A percentile compares a stretch with the other conserved stretches of the same genome.
Conservation (phyloP, 1,140 invertebrate species). For the Wiebesia pumilae region DNA sequence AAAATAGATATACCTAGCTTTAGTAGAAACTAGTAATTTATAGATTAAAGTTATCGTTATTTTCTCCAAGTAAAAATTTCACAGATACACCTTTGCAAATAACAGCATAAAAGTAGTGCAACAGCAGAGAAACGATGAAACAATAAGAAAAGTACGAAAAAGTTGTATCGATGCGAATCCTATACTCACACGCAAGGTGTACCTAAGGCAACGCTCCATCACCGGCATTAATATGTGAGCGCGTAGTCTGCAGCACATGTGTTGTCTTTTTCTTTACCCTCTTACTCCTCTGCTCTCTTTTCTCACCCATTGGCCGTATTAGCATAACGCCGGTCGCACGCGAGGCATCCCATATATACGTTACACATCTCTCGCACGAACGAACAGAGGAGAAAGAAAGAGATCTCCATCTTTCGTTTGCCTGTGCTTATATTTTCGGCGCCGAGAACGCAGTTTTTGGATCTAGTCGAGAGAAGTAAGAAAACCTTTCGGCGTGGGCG, state of each 20-base stretch:
- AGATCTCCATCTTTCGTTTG: conserved; percentile 38
- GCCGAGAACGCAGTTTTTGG: neutral
- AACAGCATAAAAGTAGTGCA: neutral
- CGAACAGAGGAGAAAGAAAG: neutral
- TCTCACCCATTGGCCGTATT: conserved; percentile 53
- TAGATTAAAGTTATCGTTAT: neutral
- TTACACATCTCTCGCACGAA: neutral
- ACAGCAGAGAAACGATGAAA: neutral
- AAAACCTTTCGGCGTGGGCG: conserved; percentile 39
- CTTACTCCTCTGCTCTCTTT: neutral
- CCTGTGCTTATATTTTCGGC: neutral
- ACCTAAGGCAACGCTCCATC: neutral
- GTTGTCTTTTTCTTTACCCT: conserved; percentile 24
- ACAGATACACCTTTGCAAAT: neutral
- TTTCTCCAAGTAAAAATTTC: neutral
- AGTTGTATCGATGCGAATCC: conserved; percentile 14
- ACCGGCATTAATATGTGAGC: neutral
- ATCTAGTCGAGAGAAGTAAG: neutral
- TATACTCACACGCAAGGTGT: conserved; percentile 17
- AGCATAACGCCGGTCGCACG: conserved; percentile 65
- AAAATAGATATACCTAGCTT: neutral
- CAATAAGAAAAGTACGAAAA: neutral
- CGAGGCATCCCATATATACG: conserved; percentile 50
- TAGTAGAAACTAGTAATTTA: neutral
- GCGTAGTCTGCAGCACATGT: conserved; percentile 32